Evolutionary conservation across 2,888 invertebrate species (phyloP).

Genomic region (Nymphalis c-album): DNA sequence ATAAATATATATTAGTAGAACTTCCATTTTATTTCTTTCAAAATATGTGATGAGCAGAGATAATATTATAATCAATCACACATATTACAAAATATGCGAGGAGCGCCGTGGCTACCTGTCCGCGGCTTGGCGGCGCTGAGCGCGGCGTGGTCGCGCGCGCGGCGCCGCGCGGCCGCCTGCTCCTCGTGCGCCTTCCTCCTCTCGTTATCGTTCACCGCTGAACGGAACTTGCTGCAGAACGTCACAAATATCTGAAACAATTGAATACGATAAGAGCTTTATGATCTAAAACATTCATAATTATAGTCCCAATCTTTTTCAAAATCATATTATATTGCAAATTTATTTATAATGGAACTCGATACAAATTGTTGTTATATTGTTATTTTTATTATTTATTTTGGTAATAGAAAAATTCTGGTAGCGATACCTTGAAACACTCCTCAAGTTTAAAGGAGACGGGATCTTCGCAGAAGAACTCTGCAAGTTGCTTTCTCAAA

Average conservation of each 20-base stretch:
- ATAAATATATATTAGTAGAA: too few relatives aligned
- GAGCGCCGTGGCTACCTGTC: constrained; percentile 46
- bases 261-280: neutral
- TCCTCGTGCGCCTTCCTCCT: constrained; percentile 91
- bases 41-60: too few relatives aligned
- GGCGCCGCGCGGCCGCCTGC: constrained; percentile 88
- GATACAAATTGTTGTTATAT: too few relatives aligned
- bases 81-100: too few relatives aligned
- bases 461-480: constrained; percentile 97
- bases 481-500: constrained; percentile 89
- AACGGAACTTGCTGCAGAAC: constrained; percentile 93
- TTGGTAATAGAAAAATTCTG: neutral
- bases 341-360: too few relatives aligned
- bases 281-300: too few relatives aligned
- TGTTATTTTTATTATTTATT: too few relatives aligned
- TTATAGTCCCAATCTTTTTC: too few relatives aligned
- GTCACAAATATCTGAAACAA: constrained; percentile 83
- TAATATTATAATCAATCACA: too few relatives aligned
- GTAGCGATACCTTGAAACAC: constrained; percentile 87
- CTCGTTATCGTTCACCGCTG: constrained; percentile 92
- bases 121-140: constrained; percentile 48
- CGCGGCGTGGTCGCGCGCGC: constrained; percentile 78
- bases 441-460: constrained; percentile 95
- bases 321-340: too few relatives aligned
- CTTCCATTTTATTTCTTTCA: too few relatives aligned